phyloP scores from a whole-genome alignment of 2,113 vertebrate genomes.

The Lycocorax pyrrhopterus region DNA sequence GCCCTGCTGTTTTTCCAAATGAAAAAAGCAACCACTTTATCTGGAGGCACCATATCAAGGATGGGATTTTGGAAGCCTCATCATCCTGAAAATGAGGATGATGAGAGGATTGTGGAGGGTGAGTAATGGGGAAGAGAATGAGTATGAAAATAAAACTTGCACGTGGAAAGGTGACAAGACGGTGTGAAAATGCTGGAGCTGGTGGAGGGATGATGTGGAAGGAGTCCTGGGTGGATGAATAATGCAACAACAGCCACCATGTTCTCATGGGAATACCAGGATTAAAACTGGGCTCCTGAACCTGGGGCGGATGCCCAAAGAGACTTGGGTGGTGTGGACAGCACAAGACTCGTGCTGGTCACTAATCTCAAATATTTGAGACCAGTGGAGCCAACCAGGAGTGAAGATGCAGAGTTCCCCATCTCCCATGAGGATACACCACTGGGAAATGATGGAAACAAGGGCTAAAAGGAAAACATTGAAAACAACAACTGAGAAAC shows the following conservation, averaged over 20 bases:
- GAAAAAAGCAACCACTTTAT: neutral
- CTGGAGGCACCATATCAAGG: neutral
- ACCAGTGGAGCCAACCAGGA: neutral
- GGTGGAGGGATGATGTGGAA: neutral
- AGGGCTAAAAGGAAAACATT: neutral
- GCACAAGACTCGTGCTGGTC: neutral
- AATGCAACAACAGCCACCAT: neutral
- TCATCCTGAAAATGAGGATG: neutral
- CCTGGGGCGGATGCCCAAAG: neutral
- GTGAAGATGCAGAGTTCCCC: neutral
- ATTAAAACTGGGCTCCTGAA: neutral
- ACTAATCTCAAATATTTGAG: neutral
- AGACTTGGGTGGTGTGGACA: rapidly evolving
- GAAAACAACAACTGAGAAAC: neutral
- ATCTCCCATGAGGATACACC: neutral
- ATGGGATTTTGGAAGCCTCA: neutral
- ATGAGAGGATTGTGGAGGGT: neutral
- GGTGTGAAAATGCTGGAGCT: neutral
- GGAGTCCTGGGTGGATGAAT: neutral
- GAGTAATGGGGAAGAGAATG: neutral
- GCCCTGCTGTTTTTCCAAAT: neutral
- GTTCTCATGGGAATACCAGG: neutral
- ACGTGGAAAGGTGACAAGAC: rapidly evolving
- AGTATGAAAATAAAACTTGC: neutral
- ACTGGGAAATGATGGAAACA: neutral